Evolutionary conservation across 2,113 vertebrate genomes (phyloP).

Genomic region (Platanista minor): DNA sequence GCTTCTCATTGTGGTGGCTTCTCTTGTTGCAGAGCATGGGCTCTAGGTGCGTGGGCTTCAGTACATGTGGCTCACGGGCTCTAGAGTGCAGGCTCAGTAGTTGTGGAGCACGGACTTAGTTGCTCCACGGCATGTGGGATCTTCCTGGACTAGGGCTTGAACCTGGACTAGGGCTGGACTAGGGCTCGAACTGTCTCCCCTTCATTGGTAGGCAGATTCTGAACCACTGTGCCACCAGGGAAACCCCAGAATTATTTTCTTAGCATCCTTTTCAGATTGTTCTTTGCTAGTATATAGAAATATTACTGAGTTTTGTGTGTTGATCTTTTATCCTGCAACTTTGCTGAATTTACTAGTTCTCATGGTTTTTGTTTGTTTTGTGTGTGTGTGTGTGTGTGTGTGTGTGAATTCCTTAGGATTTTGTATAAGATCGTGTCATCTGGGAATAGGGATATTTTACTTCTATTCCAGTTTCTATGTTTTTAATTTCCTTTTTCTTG

Average conservation of each 20-base stretch:
- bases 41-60: too few relatives aligned
- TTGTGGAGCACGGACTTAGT: too few relatives aligned
- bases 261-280: not conserved
- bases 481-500: not conserved
- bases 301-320: not conserved
- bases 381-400: not conserved
- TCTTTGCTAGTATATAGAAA: not conserved
- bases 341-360: not conserved
- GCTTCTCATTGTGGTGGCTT: too few relatives aligned
- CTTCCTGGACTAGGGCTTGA: too few relatives aligned
- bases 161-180: too few relatives aligned
- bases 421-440: not conserved
- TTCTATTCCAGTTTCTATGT: not conserved
- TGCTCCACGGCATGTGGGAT: too few relatives aligned
- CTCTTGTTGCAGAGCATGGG: too few relatives aligned
- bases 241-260: not conserved
- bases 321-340: not conserved
- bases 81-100: too few relatives aligned
- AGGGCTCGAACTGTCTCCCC: too few relatives aligned
- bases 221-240: too few relatives aligned
- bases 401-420: not conserved
- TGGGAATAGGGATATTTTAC: not conserved
- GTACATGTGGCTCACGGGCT: too few relatives aligned
- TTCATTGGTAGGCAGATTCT: too few relatives aligned
- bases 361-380: not conserved